phyloP scores from a whole-genome alignment of 2,113 vertebrate species.

The Peromyscus leucopus region DNA sequence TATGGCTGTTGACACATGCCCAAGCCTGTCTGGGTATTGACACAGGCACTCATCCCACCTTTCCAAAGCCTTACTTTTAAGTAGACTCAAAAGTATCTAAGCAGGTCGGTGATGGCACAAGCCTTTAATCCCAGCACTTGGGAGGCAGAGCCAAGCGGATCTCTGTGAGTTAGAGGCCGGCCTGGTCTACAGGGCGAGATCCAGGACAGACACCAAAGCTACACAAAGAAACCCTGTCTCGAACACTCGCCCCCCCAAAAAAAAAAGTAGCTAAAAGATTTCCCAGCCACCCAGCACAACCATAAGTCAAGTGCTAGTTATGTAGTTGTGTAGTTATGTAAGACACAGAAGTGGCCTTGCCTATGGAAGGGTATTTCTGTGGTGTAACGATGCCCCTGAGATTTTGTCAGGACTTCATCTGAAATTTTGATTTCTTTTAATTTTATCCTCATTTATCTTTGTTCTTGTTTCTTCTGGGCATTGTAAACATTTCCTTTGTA shows the following conservation, averaged over 20 bases:
- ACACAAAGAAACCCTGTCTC: too few species aligned
- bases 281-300: fast-evolving
- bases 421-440: neutral
- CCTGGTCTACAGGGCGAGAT: too few species aligned
- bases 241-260: too few species aligned
- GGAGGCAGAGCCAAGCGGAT: too few species aligned
- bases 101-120: too few species aligned
- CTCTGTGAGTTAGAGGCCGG: too few species aligned
- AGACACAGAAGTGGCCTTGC: neutral
- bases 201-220: too few species aligned
- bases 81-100: neutral
- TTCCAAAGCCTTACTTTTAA: neutral
- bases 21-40: neutral
- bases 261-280: neutral
- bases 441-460: neutral
- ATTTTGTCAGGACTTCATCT: neutral
- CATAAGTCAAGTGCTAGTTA: neutral
- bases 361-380: neutral
- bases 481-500: conserved; percentile 5
- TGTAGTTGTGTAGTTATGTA: too few species aligned
- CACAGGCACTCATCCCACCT: neutral
- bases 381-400: neutral
- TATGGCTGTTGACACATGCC: neutral
- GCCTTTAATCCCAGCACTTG: too few species aligned
- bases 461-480: neutral